phyloP scores from a whole-genome alignment of 2,888 invertebrate species.

The Drosophila nr. medialis region DNA sequence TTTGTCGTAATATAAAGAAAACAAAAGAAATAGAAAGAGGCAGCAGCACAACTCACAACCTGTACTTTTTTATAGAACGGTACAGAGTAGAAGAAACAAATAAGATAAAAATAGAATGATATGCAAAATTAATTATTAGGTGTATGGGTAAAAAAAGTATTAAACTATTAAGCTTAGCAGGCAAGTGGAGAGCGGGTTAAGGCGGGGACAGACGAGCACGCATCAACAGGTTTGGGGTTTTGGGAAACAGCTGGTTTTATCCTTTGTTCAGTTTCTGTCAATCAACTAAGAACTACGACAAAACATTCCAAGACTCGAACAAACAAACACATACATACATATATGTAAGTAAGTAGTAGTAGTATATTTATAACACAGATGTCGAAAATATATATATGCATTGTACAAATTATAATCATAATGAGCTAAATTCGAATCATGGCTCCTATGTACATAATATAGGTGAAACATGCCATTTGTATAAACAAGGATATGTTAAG shows the following conservation, averaged over 20 bases:
- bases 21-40: neutral
- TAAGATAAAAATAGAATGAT: slow-evolving; percentile 9
- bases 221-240: neutral
- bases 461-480: neutral
- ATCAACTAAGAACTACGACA: slow-evolving; percentile 41
- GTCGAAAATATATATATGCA: neutral
- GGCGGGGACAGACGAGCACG: slow-evolving; percentile 2
- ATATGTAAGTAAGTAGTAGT: neutral
- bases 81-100: neutral
- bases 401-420: slow-evolving; percentile 8
- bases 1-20: slow-evolving; percentile 2
- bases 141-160: neutral
- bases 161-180: slow-evolving; percentile 18
- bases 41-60: slow-evolving; percentile 1
- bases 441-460: slow-evolving; percentile 1
- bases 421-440: slow-evolving; percentile 11
- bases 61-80: neutral
- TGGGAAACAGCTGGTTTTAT: neutral
- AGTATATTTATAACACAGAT: neutral
- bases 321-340: slow-evolving; percentile 25
- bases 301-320: slow-evolving; percentile 28
- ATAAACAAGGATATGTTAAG: neutral
- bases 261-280: slow-evolving; percentile 17
- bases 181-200: slow-evolving; percentile 8
- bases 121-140: neutral